A percentile compares a stretch with the other conserved stretches of the same genome.
Evolutionary conservation across 2,888 invertebrate species (phyloP).

Genomic region (Argynnis bischoffii): DNA sequence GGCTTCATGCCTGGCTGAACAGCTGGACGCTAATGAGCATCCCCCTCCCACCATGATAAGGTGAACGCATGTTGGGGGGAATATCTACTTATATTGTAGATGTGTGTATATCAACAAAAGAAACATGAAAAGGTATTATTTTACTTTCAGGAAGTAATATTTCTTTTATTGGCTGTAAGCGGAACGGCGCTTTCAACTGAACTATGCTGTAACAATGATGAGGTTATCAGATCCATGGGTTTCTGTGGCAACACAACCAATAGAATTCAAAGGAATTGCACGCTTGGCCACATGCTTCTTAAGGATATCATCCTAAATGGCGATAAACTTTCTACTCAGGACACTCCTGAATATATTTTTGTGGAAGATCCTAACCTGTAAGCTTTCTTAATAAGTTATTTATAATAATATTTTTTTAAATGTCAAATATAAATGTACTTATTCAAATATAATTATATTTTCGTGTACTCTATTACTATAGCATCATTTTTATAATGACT

Average conservation of each 20-base stretch:
- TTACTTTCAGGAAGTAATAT: constrained; percentile 55
- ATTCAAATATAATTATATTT: too few species aligned
- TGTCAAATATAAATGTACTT: too few species aligned
- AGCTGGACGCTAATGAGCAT: too few species aligned
- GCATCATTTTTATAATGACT: too few species aligned
- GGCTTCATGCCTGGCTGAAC: too few species aligned
- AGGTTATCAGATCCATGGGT: constrained; percentile 50
- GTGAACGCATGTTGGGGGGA: too few species aligned
- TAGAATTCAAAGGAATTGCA: constrained; percentile 55
- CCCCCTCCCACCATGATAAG: too few species aligned
- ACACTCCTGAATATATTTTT: constrained; percentile 61
- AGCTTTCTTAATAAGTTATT: constrained; percentile 32
- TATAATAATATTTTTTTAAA: too few species aligned
- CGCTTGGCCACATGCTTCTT: constrained; percentile 62
- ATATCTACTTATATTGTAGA: neutral
- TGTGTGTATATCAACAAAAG: neutral
- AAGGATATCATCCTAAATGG: constrained; percentile 60
- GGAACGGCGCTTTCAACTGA: constrained; percentile 46
- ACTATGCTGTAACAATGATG: constrained; percentile 62
- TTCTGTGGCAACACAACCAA: constrained; percentile 48
- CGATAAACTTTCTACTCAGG: constrained; percentile 63
- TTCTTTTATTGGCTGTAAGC: constrained; percentile 53
- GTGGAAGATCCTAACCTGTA: constrained; percentile 65
- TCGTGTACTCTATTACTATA: too few species aligned
- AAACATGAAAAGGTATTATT: neutral